phyloP scores from a whole-genome alignment of 1,140 invertebrate species.

The Saccostrea glomerata region DNA sequence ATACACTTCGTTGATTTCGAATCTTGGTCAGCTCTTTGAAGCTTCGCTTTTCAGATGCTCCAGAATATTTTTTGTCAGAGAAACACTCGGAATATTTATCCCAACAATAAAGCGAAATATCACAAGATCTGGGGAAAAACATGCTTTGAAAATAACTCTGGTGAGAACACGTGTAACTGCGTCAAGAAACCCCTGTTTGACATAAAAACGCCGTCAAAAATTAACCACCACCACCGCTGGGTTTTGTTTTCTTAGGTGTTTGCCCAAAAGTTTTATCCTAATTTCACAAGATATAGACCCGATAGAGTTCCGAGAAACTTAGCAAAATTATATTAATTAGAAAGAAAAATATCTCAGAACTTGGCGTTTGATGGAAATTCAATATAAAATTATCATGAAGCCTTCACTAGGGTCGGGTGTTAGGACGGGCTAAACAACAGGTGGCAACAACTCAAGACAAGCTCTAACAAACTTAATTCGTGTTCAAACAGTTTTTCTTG shows the following conservation, averaged over 20 bases:
- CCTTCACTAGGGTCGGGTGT: not conserved
- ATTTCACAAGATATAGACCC: slow-evolving; percentile 33
- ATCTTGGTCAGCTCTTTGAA: slow-evolving; percentile 33
- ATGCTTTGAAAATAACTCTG: slow-evolving; percentile 32
- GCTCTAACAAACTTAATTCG: slow-evolving; percentile 22
- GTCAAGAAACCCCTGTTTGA: slow-evolving; percentile 32
- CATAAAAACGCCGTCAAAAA: slow-evolving; percentile 29
- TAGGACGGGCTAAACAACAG: slow-evolving; percentile 3
- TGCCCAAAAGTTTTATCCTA: slow-evolving; percentile 31
- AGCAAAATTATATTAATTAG: slow-evolving; percentile 37
- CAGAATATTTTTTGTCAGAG: not conserved
- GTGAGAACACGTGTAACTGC: slow-evolving; percentile 28
- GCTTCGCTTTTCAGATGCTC: not conserved
- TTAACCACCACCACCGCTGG: not conserved
- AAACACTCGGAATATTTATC: slow-evolving; percentile 34
- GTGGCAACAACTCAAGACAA: not conserved
- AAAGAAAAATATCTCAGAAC: slow-evolving; percentile 37
- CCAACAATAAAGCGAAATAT: slow-evolving; percentile 29
- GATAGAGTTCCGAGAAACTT: slow-evolving; percentile 22
- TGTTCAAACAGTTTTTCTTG: slow-evolving; percentile 36
- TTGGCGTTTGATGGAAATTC: slow-evolving; percentile 33
- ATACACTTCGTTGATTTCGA: slow-evolving; percentile 9
- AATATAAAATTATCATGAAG: slow-evolving; percentile 25
- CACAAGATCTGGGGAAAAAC: slow-evolving; percentile 16
- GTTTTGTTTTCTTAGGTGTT: slow-evolving; percentile 24